phyloP scores from a whole-genome alignment of 2,797 vertebrate species.

The Paedocypris micromegethes region DNA sequence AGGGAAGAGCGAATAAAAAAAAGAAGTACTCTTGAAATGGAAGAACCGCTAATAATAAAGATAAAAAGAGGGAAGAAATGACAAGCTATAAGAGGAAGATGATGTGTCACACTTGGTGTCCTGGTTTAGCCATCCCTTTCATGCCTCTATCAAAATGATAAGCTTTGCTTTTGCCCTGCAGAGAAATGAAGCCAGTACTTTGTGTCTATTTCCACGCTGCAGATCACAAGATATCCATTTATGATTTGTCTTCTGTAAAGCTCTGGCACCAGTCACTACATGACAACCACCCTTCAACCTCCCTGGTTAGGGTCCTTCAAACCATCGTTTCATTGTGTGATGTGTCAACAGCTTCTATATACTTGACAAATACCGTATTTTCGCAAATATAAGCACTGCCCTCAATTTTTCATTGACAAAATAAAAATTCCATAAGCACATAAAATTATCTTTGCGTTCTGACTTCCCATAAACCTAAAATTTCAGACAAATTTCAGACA shows the following conservation, averaged over 20 bases:
- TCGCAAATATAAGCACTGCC: no score
- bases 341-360: no score
- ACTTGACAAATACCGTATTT: no score
- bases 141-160: conserved; percentile 28
- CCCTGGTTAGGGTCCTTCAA: background rate
- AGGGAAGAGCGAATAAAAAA: conserved; percentile 30
- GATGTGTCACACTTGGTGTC: conserved; percentile 29
- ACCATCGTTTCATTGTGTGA: no score
- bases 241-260: conserved; percentile 34
- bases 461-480: no score
- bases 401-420: no score
- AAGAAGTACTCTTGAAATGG: conserved; percentile 29
- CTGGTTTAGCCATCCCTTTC: conserved; percentile 25
- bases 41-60: conserved; percentile 34
- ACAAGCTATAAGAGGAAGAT: conserved; percentile 32
- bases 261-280: conserved; percentile 4
- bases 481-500: no score
- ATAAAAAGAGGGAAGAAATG: conserved; percentile 31
- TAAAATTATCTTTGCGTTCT: no score
- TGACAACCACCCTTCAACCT: conserved; percentile 13
- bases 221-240: conserved; percentile 35
- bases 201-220: conserved; percentile 32
- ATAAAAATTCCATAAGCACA: no score
- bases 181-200: conserved; percentile 31
- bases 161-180: conserved; percentile 26